Conservation (phyloP, 2,888 invertebrate species). For the Nudaria mundana region DNA sequence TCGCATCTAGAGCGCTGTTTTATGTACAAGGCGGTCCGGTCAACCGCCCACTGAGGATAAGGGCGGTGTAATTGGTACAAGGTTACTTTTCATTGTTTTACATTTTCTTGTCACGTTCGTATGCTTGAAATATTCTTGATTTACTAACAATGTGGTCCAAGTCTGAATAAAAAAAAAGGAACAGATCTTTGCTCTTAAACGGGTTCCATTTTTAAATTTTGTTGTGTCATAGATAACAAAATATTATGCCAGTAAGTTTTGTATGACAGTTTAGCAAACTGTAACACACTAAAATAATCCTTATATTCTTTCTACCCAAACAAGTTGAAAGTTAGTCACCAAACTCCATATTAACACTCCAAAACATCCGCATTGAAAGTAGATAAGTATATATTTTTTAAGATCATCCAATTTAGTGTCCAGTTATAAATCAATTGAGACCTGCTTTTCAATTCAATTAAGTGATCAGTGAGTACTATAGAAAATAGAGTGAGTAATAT, state of each 20-base stretch:
- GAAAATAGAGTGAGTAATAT: conserved; percentile 28
- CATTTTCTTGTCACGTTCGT: conserved; percentile 21
- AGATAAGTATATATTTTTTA: not conserved
- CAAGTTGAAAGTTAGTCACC: too few species aligned
- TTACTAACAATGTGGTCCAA: too few species aligned
- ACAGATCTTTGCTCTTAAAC: too few species aligned
- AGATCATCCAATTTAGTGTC: conserved; percentile 3
- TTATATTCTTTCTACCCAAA: too few species aligned
- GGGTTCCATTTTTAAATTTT: too few species aligned
- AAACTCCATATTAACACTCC: too few species aligned
- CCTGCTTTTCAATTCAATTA: conserved; percentile 19
- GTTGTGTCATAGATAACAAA: too few species aligned
- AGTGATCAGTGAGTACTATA: conserved; percentile 15
- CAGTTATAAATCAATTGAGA: conserved; percentile 14
- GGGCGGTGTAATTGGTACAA: conserved; percentile 48
- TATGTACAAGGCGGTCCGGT: conserved; percentile 30
- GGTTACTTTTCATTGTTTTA: conserved; percentile 44
- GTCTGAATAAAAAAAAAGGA: too few species aligned
- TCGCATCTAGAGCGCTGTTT: conserved; percentile 22
- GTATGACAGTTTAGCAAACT: too few species aligned
- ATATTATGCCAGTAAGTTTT: too few species aligned
- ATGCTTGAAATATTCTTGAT: conserved; percentile 5
- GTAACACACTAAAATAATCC: too few species aligned
- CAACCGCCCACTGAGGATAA: conserved; percentile 31
- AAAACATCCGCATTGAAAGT: too few species aligned